Evolutionary conservation across 2,113 vertebrate genomes (phyloP), one percentile per base, ranked within the genome.

Genomic region (Xiphophorus hellerii): DNA sequence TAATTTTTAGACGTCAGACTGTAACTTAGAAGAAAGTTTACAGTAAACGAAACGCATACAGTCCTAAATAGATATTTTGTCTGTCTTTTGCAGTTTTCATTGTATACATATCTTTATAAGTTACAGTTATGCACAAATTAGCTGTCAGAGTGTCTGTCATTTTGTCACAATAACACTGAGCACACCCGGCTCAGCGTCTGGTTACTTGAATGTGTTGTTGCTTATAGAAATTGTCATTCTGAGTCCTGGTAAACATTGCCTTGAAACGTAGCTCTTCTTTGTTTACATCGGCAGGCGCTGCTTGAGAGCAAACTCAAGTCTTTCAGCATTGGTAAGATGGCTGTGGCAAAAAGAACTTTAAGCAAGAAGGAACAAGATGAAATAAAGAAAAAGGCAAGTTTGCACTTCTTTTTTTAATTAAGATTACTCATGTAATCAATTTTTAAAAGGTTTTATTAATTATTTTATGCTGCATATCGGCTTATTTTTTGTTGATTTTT

Each of bases 311-410:
- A 99, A 85, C 95, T 99, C 33, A 99, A 98, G 92, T 96, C 97
- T 51, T 98, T 98, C 90, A 98, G 97, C 88, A 98, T 99, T 88
- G 97, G 97, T 29, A 99, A 98, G 92, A 98, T 99, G 97, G 96
- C 97, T 74, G 95, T 96, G 86, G 95, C 96, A 37, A 99, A 99
- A 90, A 93, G 98, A 87, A 99, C 97, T 51, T 88, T 99, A 71
- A 99, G 97, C 93, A 99, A 99, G 83, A 99, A 99, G 71, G 98
- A 99, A 51, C 97, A 99, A 88, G 97, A 98, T 85, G 97, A 98
- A 88, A 93, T 98, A 51, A 99, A 99, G 92, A 99, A 99, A 91
- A 99, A 99, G 93, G 97, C 98, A 93, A 94, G 82, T n/a, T 12
- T 9, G 2, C 4, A 2, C 20, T 27, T 35, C 15, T 1, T 2